Base-by-base conservation (phyloP, 2,888 invertebrate genomes). In the Parelbella ahira region DNA sequence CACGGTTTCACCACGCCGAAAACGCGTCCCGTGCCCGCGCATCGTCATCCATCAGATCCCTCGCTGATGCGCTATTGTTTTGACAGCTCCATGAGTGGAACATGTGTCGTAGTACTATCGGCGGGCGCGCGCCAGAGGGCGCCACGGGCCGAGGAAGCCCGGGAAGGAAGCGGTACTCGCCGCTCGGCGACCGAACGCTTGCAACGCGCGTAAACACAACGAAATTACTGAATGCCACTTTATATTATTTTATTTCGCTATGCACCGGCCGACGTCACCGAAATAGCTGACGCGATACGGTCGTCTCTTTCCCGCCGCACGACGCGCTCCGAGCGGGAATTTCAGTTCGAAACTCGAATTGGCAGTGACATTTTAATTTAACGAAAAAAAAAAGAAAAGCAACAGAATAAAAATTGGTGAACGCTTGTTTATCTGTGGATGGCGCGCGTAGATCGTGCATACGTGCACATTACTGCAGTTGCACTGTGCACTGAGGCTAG, bases 191-290 rank as follows among this genome's bases (percentile, higher is more conserved):
- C n/a, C 56, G 72, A 79, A 79, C 72, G 80, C 84, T 78, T 82
- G 81, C 81, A 77, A 80, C 82, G 72, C 84, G 83, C 81, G 83
- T 86, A 86, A 87, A 86, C 84, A 84, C 86, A 73, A 76, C 81
- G 74, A 84, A 84, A 77, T 84, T 81, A 86, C 84, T 83, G 76
- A 82, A 79, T 78, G 78, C 76, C 81, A 84, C 82, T 84, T 87
- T 86, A 84, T 84, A 87, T 86, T 81, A 82, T 68, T 66, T 81
- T 78, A 81, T 83, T 83, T 82, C 78, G 75, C 80, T 81, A 83
- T 83, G 82, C 83, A 84, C 77, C 74, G 79, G 62, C 75, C n/a
- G 72, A 78, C 83, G 83, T 83, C 83, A 82, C 78, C 65, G 63
- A 74, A 76, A 74, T 71, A 73, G 74, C 75, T 67, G 66, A 67